Conservation (phyloP, 2,888 invertebrate genomes). For the Macrosoma leucophasiata region DNA sequence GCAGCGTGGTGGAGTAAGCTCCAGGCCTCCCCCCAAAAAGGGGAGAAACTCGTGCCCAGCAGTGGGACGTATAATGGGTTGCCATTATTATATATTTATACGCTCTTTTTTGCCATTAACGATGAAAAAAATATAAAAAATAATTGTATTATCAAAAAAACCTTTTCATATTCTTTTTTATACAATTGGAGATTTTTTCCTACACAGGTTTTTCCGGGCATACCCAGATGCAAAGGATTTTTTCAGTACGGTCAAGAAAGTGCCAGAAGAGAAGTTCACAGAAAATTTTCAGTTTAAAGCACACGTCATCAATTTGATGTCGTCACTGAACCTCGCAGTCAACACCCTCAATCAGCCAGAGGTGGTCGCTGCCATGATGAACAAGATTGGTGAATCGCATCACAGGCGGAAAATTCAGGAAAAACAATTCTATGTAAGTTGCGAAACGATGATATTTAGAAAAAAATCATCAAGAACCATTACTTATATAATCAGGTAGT, state of each 20-base stretch:
- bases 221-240: constrained; percentile 57
- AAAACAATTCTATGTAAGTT: constrained; percentile 49
- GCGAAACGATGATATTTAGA: too few species aligned
- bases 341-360: constrained; percentile 58
- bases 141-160: too few species aligned
- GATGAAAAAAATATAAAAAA: too few species aligned
- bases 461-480: too few species aligned
- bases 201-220: constrained; percentile 52
- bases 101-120: too few species aligned
- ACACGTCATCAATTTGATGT: constrained; percentile 66
- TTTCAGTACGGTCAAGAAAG: constrained; percentile 56
- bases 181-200: background rate
- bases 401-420: constrained; percentile 49
- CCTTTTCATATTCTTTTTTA: background rate
- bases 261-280: constrained; percentile 49
- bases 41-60: too few species aligned
- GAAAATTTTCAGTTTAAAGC: constrained; percentile 64
- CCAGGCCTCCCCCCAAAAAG: too few species aligned
- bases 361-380: constrained; percentile 60
- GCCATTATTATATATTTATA: too few species aligned
- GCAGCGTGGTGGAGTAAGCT: too few species aligned
- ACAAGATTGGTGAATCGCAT: constrained; percentile 62
- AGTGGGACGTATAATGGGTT: too few species aligned
- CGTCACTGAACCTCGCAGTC: constrained; percentile 54
- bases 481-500: too few species aligned